A percentile compares a stretch with the other conserved stretches of the same genome.
Evolutionary conservation across 2,797 vertebrate species (phyloP).

Genomic region (Eulemur rubriventer): DNA sequence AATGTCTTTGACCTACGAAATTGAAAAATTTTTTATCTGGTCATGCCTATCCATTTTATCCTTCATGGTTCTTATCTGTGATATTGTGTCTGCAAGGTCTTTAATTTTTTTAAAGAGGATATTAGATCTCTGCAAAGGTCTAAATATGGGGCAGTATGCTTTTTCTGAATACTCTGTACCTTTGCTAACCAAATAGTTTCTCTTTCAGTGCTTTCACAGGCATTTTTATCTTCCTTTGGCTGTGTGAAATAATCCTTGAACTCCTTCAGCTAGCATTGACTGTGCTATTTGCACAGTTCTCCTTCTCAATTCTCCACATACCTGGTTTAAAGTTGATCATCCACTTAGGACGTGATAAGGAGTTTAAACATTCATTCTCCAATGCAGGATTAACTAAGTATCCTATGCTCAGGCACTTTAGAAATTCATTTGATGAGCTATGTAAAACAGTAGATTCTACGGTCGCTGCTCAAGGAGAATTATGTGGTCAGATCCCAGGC

Average conservation of each 20-base stretch:
- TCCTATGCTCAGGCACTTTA: neutral
- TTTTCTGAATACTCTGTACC: neutral
- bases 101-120: neutral
- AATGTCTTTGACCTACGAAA: constrained; percentile 6
- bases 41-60: neutral
- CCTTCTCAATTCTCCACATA: neutral
- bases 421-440: constrained; percentile 11
- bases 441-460: neutral
- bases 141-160: neutral
- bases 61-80: neutral
- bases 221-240: neutral
- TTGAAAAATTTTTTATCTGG: neutral
- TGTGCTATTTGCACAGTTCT: neutral
- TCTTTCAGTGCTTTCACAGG: constrained; percentile 4
- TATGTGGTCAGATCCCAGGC: neutral
- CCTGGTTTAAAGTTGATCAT: constrained; percentile 24
- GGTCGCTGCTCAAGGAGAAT: neutral
- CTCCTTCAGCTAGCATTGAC: neutral
- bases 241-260: neutral
- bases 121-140: neutral
- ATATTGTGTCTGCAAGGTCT: neutral
- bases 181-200: neutral
- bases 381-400: neutral
- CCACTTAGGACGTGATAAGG: neutral
- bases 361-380: constrained; percentile 30